Base-by-base conservation (phyloP, 2,113 vertebrate genomes). In the Myotis lucifugus region DNA sequence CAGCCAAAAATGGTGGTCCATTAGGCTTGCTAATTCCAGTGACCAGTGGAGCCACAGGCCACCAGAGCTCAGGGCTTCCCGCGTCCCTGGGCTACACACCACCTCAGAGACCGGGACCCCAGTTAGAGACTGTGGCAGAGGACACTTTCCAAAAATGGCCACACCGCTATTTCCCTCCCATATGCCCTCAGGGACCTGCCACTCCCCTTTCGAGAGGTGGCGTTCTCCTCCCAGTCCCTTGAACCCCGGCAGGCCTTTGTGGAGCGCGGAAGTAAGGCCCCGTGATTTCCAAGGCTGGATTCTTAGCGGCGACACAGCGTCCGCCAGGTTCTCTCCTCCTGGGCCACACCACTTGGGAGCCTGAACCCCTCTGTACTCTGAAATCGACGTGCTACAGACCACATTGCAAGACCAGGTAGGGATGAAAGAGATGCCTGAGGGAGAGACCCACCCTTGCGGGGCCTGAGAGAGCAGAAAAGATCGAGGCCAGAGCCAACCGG, bases 221-320 rank as follows among this genome's bases (percentile, higher is more conserved):
- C 1, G 5, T 25, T 18, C 61, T 27, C 0, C 0, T 11, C 29
- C 7, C 40, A 4, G 67, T 6, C 14, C 3, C n/a, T 42, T 18
- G 66, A 32, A 23, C 0, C 32, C 19, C 5, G 15, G 52, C 15
- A 46, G 48, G 23, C 2, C 25, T 40, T n/a, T 27, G 42, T 37
- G 48, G 25, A 37, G 3, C 1, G 8, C 3, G 2, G 8, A 42
- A 69, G 15, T 14, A 6, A 84, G n/a, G 21, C 10, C 23, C 10
- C 0, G 0, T 61, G 64, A 61, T 32, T 56, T 17, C 56, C 72
- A 46, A 59, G 13, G 32, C 67, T 70, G 18, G 37, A 6, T 79
- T 34, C 19, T 25, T 52, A 72, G 13, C 3, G 29, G 27, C 4
- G 5, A 46, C n/a, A 76, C 52, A 91, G 27, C 1, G 2, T 40